Evolutionary conservation across 1,140 invertebrate genomes (phyloP).

Genomic region (Drosophila micromelanica): DNA sequence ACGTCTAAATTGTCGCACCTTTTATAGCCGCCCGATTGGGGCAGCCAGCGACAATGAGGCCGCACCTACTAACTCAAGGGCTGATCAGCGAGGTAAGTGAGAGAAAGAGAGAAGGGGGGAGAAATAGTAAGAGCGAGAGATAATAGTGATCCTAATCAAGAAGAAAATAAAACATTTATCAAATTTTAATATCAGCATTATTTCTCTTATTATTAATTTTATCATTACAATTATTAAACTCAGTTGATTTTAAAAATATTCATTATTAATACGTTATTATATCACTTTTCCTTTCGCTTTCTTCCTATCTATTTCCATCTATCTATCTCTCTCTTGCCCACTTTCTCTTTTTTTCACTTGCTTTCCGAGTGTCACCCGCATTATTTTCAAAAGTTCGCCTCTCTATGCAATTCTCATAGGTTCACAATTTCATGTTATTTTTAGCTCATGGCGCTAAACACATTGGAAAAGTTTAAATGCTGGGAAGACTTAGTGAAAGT

Average conservation of each 20-base stretch:
- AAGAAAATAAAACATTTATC: too few species aligned
- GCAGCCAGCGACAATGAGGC: neutral
- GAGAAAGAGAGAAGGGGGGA: neutral
- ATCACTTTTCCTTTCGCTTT: neutral
- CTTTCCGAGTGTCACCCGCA: neutral
- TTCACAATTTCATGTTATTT: too few species aligned
- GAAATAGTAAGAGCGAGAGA: neutral
- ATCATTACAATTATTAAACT: neutral
- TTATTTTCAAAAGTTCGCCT: neutral
- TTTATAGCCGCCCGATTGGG: conserved; percentile 31
- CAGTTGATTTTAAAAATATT: too few species aligned
- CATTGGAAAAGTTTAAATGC: too few species aligned
- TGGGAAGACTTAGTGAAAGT: too few species aligned
- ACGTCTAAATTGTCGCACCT: conserved; percentile 55
- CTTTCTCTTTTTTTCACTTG: neutral
- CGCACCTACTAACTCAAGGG: conserved; percentile 17
- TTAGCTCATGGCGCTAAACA: too few species aligned
- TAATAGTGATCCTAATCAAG: neutral
- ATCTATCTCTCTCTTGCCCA: neutral
- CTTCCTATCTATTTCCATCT: too few species aligned
- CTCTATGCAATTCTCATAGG: neutral
- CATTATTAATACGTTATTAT: neutral
- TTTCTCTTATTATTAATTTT: neutral
- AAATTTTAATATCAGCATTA: neutral
- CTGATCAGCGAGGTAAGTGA: neutral